A percentile compares a stretch with the other conserved stretches of the same genome.
phyloP scores from a whole-genome alignment of 2,113 vertebrate genomes.

The Athene noctua region DNA sequence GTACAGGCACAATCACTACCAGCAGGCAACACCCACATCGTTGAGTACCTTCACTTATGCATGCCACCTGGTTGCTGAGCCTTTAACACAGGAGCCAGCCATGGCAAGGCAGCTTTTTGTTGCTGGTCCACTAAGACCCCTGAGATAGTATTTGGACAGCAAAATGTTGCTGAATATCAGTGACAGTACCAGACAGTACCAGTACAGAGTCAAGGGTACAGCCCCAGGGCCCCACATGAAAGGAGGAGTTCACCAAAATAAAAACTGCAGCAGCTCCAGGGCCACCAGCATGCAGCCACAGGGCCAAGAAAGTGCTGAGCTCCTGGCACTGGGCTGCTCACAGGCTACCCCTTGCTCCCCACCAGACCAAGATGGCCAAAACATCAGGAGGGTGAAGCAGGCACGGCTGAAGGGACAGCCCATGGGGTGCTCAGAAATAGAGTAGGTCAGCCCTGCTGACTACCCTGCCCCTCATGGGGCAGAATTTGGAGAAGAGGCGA shows the following conservation, averaged over 20 bases:
- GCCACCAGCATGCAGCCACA: neutral
- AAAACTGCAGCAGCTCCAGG: neutral
- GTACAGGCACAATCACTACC: neutral
- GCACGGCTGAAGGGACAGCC: accelerated
- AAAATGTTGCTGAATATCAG: neutral
- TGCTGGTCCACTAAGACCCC: neutral
- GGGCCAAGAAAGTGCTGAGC: neutral
- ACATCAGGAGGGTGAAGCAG: neutral
- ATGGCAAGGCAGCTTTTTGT: neutral
- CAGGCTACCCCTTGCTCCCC: accelerated
- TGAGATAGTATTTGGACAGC: neutral
- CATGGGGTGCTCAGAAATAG: neutral
- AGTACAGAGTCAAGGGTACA: neutral
- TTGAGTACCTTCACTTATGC: no score
- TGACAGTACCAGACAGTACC: no score
- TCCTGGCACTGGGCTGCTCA: neutral
- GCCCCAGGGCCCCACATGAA: neutral
- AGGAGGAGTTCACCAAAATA: neutral
- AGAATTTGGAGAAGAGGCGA: neutral
- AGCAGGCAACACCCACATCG: neutral
- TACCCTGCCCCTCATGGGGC: neutral
- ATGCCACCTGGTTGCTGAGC: neutral
- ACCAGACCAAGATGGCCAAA: neutral
- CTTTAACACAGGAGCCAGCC: accelerated
- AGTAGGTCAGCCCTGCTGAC: neutral